phyloP scores from a whole-genome alignment of 2,888 invertebrate species.

The Aelia acuminata region DNA sequence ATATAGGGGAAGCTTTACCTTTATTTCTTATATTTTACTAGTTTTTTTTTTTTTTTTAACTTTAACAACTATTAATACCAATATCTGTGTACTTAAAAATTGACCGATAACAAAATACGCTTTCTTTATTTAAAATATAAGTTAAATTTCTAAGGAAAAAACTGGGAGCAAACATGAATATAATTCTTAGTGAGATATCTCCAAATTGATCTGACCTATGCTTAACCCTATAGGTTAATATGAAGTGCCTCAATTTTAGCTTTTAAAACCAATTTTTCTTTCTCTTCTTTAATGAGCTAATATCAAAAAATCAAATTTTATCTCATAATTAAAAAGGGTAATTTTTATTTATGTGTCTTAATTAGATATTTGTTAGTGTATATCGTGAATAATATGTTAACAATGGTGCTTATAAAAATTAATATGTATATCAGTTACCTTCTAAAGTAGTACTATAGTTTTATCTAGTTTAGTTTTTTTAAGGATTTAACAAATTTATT shows the following conservation, averaged over 20 bases:
- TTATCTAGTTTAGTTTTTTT: neutral
- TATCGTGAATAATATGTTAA: neutral
- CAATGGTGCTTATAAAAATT: slow-evolving; percentile 41
- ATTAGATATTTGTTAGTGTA: neutral
- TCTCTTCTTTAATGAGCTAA: slow-evolving; percentile 9
- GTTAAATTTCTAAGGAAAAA: slow-evolving; percentile 3
- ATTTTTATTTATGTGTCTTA: neutral
- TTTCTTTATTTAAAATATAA: neutral
- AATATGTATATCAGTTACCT: slow-evolving; percentile 38
- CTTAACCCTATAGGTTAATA: neutral
- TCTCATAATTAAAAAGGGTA: neutral
- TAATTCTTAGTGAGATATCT: neutral
- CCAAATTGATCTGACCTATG: neutral
- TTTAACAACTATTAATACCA: too few relatives aligned
- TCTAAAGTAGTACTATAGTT: neutral
- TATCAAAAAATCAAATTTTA: slow-evolving; percentile 3
- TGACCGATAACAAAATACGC: neutral
- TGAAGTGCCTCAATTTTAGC: neutral
- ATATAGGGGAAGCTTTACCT: too few relatives aligned
- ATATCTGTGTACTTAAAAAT: neutral
- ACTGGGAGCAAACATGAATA: neutral
- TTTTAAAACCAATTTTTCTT: neutral
- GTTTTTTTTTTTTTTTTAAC: too few relatives aligned
- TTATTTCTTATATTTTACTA: neutral
- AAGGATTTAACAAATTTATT: neutral